Conservation (phyloP, 2,797 vertebrate genomes). For the Eulemur rubriventer region DNA sequence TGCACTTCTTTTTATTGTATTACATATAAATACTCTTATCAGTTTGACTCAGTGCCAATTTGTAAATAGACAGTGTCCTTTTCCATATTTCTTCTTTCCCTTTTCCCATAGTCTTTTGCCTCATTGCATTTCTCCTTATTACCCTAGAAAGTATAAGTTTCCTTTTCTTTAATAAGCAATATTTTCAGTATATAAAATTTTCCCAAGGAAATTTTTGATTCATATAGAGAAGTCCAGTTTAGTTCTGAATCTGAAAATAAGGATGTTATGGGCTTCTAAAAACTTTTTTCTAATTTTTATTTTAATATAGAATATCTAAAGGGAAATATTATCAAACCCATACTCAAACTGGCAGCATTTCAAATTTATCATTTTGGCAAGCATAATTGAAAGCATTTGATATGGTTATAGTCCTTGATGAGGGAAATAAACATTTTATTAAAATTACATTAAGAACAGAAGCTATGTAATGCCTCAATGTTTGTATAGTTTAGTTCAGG, state of each 20-base stretch:
- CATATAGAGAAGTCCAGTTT: not conserved
- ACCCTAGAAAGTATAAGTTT: constrained; percentile 22
- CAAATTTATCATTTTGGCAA: constrained; percentile 7
- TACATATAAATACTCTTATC: not conserved
- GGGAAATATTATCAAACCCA: not conserved
- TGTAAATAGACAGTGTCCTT: not conserved
- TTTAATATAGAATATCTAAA: not conserved
- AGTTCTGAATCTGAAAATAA: constrained; percentile 40
- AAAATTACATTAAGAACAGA: constrained; percentile 38
- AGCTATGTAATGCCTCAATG: not conserved
- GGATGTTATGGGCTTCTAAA: not conserved
- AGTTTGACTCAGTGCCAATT: not conserved
- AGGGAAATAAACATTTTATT: constrained; percentile 47
- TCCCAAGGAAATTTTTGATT: not conserved
- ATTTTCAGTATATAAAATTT: constrained; percentile 50
- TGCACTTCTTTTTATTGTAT: not conserved
- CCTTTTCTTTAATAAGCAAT: not conserved
- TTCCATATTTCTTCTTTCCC: not conserved
- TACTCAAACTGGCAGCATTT: constrained; percentile 11
- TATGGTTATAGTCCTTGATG: not conserved
- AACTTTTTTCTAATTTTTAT: not conserved
- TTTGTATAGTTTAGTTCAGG: not conserved
- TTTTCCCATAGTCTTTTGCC: not conserved
- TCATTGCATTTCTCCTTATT: constrained; percentile 1
- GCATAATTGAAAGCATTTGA: constrained; percentile 4